Percentiles rank a stretch among this genome's conserved stretches.
phyloP scores from a whole-genome alignment of 2,797 vertebrate genomes.

The Ctenopoma multispine region DNA sequence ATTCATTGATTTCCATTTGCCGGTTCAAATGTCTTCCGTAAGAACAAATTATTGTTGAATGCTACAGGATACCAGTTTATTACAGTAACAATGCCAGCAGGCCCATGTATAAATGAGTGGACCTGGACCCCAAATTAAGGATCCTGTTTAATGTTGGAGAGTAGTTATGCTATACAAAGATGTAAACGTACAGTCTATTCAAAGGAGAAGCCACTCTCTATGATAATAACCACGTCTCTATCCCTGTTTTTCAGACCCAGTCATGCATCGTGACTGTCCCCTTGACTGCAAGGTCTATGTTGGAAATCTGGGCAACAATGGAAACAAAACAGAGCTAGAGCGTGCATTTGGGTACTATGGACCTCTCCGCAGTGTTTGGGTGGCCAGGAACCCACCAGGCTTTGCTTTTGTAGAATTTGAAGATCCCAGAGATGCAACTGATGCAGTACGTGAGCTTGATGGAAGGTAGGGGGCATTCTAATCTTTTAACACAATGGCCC shows the following conservation, averaged over 20 bases:
- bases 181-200: background rate
- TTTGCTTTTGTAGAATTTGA: conserved; percentile 98
- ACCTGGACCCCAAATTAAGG: no score
- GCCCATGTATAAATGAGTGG: no score
- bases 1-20: no score
- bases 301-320: conserved; percentile 97
- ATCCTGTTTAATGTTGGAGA: no score
- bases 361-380: conserved; percentile 96
- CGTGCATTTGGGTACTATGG: conserved; percentile 96
- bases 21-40: no score
- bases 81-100: no score
- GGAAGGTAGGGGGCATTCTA: conserved; percentile 86
- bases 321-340: conserved; percentile 97
- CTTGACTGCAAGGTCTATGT: conserved; percentile 99
- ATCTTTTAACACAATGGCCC: fast-evolving
- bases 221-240: fast-evolving
- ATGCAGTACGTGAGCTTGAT: conserved; percentile 96
- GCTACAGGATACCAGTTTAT: no score
- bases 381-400: conserved; percentile 96
- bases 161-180: no score
- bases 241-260: conserved; percentile 60
- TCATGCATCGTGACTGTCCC: conserved; percentile 94
- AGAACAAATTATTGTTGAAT: no score
- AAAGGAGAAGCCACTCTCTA: background rate
- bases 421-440: conserved; percentile 96